phyloP scores from a whole-genome alignment of 1,140 invertebrate species.

The Diuraphis noxia region DNA sequence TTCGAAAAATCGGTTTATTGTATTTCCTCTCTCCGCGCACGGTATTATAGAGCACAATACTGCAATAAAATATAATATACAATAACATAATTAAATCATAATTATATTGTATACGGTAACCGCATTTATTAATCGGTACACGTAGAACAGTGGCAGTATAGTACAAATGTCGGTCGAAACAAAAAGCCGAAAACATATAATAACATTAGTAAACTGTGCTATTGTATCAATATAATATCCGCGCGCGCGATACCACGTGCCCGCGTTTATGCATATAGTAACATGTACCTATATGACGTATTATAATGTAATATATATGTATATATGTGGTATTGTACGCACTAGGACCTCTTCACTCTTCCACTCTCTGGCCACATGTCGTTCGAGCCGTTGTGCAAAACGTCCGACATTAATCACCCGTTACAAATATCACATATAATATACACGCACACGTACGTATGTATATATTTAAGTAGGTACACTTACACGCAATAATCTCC shows the following conservation, averaged over 20 bases:
- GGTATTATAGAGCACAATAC: not conserved
- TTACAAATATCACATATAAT: not conserved
- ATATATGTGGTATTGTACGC: not conserved
- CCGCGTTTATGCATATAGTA: not conserved
- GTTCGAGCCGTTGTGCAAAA: constrained; percentile 14
- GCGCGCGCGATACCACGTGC: constrained; percentile 21
- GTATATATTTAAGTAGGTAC: not conserved
- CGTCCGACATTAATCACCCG: constrained; percentile 38
- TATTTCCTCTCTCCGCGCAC: too few relatives aligned
- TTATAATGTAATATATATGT: not conserved
- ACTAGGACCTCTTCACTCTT: constrained; percentile 37
- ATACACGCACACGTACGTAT: not conserved
- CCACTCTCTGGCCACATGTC: constrained; percentile 37
- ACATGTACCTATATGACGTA: not conserved
- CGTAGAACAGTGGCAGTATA: not conserved
- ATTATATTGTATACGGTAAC: not conserved
- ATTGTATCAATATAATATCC: not conserved
- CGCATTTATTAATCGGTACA: not conserved
- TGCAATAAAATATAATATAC: not conserved
- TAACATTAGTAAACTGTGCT: not conserved
- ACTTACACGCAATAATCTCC: not conserved
- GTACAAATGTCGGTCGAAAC: not conserved
- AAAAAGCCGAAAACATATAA: constrained; percentile 19
- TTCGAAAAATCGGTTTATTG: not conserved
- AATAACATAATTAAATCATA: not conserved